A percentile compares a stretch with the other conserved stretches of the same genome.
phyloP scores from a whole-genome alignment of 1,140 invertebrate species.

The Drosophila baimaii region DNA sequence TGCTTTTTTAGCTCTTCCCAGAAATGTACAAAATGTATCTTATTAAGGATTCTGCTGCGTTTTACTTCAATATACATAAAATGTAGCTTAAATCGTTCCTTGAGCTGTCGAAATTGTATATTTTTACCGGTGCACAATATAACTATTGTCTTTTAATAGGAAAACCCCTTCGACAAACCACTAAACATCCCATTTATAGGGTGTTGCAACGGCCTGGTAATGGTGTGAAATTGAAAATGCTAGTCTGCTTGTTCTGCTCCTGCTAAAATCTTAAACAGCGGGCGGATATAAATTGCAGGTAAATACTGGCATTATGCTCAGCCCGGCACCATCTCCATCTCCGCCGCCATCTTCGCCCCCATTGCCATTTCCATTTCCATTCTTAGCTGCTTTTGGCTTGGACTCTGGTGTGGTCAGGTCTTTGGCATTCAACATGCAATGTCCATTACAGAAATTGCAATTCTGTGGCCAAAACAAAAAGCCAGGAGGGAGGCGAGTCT shows the following conservation, averaged over 20 bases:
- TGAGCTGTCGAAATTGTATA: no score
- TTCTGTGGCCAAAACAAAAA: conserved; percentile 51
- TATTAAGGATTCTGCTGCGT: no score
- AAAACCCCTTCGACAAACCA: background rate
- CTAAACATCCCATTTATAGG: conserved; percentile 39
- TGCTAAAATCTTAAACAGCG: conserved; percentile 54
- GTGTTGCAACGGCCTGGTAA: conserved; percentile 1
- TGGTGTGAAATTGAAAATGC: conserved; percentile 61
- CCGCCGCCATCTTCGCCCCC: background rate
- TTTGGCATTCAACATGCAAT: conserved; percentile 73
- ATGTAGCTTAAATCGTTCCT: no score
- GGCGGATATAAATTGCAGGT: conserved; percentile 64
- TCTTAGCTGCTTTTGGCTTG: conserved; percentile 27
- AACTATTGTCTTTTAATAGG: conserved; percentile 9
- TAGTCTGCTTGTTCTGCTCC: conserved; percentile 6
- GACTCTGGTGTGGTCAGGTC: conserved; percentile 42
- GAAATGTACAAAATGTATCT: no score
- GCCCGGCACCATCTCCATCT: conserved; percentile 24
- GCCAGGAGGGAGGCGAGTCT: conserved; percentile 6
- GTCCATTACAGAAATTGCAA: conserved; percentile 75
- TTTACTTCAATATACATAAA: no score
- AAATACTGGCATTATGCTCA: conserved; percentile 63
- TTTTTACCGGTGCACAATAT: background rate
- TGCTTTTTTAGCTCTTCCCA: no score
- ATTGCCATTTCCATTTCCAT: conserved; percentile 26